Evolutionary conservation across 2,888 invertebrate genomes (phyloP).

Genomic region (Arctia plantaginis): DNA sequence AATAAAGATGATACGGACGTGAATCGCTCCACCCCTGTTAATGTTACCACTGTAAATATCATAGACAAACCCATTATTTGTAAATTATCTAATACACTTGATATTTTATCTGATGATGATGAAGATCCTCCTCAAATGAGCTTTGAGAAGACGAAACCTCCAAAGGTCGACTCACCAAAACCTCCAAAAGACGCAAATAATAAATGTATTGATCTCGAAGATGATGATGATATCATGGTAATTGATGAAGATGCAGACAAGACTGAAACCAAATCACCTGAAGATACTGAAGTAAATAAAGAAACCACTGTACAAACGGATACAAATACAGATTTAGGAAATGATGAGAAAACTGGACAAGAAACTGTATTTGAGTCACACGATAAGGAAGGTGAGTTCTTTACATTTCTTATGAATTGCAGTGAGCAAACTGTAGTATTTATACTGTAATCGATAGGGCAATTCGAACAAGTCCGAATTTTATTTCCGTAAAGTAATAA

Average conservation of each 20-base stretch:
- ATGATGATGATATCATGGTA: conserved; percentile 81
- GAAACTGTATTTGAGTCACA: conserved; percentile 19
- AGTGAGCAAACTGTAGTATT: not conserved
- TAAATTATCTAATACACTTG: conserved; percentile 74
- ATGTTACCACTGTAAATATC: conserved; percentile 16
- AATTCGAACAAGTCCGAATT: too few species aligned
- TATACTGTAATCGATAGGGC: too few species aligned
- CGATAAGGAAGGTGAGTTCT: conserved; percentile 48
- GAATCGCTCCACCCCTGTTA: conserved; percentile 15
- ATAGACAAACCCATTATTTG: conserved; percentile 53
- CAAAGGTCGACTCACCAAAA: conserved; percentile 24
- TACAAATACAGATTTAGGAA: conserved; percentile 40
- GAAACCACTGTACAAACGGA: conserved; percentile 26
- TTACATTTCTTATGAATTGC: not conserved
- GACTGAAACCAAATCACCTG: conserved; percentile 35
- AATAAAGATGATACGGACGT: conserved; percentile 12
- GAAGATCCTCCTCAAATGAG: conserved; percentile 58
- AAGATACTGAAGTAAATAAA: conserved; percentile 30
- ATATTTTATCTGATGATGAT: conserved; percentile 80
- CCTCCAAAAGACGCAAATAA: conserved; percentile 47
- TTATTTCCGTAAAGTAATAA: too few species aligned
- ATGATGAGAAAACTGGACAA: conserved; percentile 35
- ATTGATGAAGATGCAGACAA: conserved; percentile 70
- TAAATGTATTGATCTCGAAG: conserved; percentile 73
- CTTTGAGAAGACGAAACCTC: conserved; percentile 5